Percentiles rank a stretch among this genome's conserved stretches.
phyloP scores from a whole-genome alignment of 1,140 invertebrate genomes.

The Gryllus bimaculatus region DNA sequence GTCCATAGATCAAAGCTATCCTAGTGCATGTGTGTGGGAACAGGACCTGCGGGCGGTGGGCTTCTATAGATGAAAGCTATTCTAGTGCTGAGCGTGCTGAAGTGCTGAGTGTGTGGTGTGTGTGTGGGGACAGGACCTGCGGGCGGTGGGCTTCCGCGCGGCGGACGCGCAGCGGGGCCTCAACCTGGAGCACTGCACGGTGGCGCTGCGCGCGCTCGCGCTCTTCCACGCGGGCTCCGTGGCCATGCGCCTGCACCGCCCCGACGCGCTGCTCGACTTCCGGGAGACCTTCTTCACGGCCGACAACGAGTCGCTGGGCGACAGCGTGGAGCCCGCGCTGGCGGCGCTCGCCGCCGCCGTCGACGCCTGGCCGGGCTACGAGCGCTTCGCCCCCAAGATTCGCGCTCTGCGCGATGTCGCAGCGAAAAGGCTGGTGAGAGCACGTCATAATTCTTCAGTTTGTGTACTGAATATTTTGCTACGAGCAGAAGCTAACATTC shows the following conservation, averaged over 20 bases:
- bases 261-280: background rate
- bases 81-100: no score
- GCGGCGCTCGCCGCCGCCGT: background rate
- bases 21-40: no score
- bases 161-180: background rate
- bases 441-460: background rate
- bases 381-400: background rate
- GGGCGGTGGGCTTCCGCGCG: background rate
- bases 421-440: background rate
- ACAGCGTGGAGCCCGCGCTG: background rate
- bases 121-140: background rate
- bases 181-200: background rate
- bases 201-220: conserved; percentile 17
- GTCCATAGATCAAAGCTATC: no score
- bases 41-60: no score
- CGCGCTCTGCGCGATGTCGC: background rate
- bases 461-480: no score
- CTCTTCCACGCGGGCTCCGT: conserved; percentile 21
- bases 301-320: conserved; percentile 4
- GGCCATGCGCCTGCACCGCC: background rate
- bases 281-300: background rate
- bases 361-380: background rate
- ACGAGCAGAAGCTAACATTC: no score
- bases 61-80: no score
- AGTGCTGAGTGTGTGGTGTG: no score